Percentiles rank a stretch among this genome's conserved stretches.
Evolutionary conservation across 1,140 invertebrate species (phyloP).

Genomic region (Cherax destructor): DNA sequence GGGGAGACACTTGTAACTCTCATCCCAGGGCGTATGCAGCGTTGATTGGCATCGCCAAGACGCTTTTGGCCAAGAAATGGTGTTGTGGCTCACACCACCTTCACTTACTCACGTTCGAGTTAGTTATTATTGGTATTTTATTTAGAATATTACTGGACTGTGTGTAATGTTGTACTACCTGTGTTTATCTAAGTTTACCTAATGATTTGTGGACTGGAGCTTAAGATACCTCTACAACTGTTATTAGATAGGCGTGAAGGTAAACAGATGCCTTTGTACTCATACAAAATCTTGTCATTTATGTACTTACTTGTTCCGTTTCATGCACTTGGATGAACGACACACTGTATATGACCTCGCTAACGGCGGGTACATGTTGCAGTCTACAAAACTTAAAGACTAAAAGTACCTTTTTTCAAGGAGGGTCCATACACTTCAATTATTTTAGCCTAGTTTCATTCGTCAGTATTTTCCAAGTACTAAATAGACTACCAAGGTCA

Average conservation of each 20-base stretch:
- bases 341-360: no score
- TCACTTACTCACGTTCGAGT: background rate
- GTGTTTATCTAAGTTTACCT: background rate
- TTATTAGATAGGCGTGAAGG: background rate
- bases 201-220: background rate
- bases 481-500: background rate
- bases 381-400: no score
- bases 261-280: background rate
- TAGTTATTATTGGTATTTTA: background rate
- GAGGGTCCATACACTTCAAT: no score
- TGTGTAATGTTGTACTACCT: background rate
- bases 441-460: background rate
- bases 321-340: background rate
- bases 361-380: no score
- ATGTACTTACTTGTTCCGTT: background rate
- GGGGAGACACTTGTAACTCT: background rate
- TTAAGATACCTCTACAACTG: background rate
- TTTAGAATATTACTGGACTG: slow-evolving; percentile 7
- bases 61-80: background rate
- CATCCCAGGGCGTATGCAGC: background rate
- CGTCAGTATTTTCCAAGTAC: background rate
- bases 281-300: background rate
- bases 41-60: background rate
- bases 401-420: no score
- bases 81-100: background rate